Base-by-base conservation (phyloP, 1,140 invertebrate species). In the Temnothorax curvispinosus region DNA sequence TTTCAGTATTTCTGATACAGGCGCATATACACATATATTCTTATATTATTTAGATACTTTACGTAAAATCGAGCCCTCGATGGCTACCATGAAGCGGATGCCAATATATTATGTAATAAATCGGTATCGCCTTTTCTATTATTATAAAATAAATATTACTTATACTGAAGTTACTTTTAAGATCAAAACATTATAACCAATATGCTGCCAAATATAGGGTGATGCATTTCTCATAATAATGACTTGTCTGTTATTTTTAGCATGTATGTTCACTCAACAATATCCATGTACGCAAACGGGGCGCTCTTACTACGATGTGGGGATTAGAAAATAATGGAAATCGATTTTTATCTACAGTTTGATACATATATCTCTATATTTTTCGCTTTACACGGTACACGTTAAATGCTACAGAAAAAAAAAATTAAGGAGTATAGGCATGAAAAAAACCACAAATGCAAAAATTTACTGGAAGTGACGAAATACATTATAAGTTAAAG, bases 401-500 rank as follows among this genome's bases (percentile, higher is more conserved):
- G 80, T 89, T 92, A 92, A 92, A 93, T 92, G 89, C 91, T 94
- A 93, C 92, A 92, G 88, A 93, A 91, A 88, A 88, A 88, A 86
- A 90, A 92, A 90, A 27, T 27, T 27, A 88, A 91, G 60, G 80
- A 86, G 81, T 78, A 88, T 44, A 67, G 81, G 85, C 72, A 88
- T 71, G n/a, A 87, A 87, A 86, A 91, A 86, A 89, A 90, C 92
- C 87, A 87, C 91, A 93, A 92, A 93, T 93, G 91, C 92, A 91
- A 91, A 89, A 88, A 92, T 88, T 91, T 89, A 87, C 75, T 88
- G 82, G 76, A 87, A 88, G 85, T 91, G 62, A 81, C 67, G 50
- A 85, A 78, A 78, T 56, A 88, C 76, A 62, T 78, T 81, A 75
- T 86, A 87, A 85, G 82, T 87, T 71, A 90, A 72, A 88, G 21